Base-by-base conservation (phyloP, 2,113 vertebrate species). In the Sinocyclocheilus grahami region DNA sequence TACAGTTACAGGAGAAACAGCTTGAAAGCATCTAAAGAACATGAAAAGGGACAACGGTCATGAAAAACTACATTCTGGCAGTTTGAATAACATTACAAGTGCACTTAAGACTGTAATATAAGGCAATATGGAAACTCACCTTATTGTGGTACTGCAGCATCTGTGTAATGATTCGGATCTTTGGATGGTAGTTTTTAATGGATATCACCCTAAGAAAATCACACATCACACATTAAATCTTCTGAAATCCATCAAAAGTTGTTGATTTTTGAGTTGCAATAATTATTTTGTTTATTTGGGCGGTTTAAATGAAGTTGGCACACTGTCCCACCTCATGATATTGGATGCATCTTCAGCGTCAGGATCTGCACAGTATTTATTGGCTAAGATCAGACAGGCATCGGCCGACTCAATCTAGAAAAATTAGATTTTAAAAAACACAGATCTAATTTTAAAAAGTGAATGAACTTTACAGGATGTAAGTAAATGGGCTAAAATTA, bases 91-190 rank as follows among this genome's bases (percentile, higher is more conserved):
- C 42, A 42, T 42, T 42, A 42, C 42, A 42, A 42, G 42, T 42
- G 42, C 6, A 42, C 8, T 42, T 42, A 9, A 42, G 42, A 42
- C 42, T 8, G 7, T 42, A 42, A 42, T 42, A 42, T 42, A 42
- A 1, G 42, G 42, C 42, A 42, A 11, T 11, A 48, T 53, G 51
- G 51, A 53, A 27, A 24, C 37, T 85, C 92, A 99, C 98, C 98
- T 99, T 99, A 87, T 99, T 99, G 93, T 99, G 98, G 91, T 99
- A 99, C 94, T 99, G 98, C 92, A 99, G 93, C 98, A 99, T 99
- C 90, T 99, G 98, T 83, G 98, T 99, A 89, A 99, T 99, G 89
- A 99, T 99, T 92, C 98, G 94, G 93, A 99, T 99, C 94, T 98
- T 99, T 37, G 98, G 98, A 78, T 99, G 97, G 89, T 99, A 99